These are phyloP conservation scores for Idaea biselata DNA, from an alignment of 2,888 invertebrate species.

Conservation along the genomic window DNA sequence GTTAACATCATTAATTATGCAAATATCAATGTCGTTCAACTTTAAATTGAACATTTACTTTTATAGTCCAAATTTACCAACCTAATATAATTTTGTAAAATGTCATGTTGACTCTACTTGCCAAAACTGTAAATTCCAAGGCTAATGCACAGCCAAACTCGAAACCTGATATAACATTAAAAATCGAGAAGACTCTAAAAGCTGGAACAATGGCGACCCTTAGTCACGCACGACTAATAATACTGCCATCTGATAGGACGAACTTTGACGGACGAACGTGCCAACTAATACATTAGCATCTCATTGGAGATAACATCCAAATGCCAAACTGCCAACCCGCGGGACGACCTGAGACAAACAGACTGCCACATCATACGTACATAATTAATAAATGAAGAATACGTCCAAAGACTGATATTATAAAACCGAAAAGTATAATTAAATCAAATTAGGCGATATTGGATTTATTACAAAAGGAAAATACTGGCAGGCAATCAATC, in stretches of 20 bases:
- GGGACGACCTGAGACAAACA: constrained; percentile 45
- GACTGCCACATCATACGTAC: constrained; percentile 34
- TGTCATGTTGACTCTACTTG: constrained; percentile 17
- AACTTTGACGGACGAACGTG: constrained; percentile 52
- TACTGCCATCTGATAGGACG: constrained; percentile 62
- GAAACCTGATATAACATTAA: constrained; percentile 34
- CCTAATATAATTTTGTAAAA: background rate
- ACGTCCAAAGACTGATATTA: background rate
- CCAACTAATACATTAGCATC: constrained; percentile 77
- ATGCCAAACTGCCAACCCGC: constrained; percentile 59
- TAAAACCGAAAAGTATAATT: background rate
- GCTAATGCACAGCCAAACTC: constrained; percentile 39
- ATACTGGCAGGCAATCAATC: constrained; percentile 35
- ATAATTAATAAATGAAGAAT: constrained; percentile 41
- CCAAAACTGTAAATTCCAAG: constrained; percentile 39
- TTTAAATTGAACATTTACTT: background rate
- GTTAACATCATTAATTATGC: constrained; percentile 10
- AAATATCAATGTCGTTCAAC: constrained; percentile 10
- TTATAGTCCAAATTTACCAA: background rate
- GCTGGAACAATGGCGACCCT: constrained; percentile 43
- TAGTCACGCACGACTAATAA: constrained; percentile 50
- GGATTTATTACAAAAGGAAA: background rate
- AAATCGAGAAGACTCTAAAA: constrained; percentile 46
- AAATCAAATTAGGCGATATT: background rate
- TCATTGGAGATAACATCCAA: constrained; percentile 63